These are phyloP conservation scores for Herpetotheres cachinnans DNA, from an alignment of 2,113 vertebrate species.

Conservation along the genomic window DNA sequence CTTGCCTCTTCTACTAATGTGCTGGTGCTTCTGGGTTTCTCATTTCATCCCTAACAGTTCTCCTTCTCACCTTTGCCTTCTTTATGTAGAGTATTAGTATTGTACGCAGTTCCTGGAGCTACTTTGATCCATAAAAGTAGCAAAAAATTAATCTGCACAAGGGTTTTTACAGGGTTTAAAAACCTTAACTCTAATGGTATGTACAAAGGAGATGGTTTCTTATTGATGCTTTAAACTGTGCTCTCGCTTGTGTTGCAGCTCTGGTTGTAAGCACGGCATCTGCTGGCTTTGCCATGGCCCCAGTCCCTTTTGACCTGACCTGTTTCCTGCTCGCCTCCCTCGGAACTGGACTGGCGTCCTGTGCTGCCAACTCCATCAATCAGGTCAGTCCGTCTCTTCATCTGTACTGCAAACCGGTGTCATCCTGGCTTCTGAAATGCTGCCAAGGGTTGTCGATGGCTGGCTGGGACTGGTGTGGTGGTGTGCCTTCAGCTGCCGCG, in stretches of 20 bases:
- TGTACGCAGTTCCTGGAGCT: not conserved
- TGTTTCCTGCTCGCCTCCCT: slow-evolving; percentile 83
- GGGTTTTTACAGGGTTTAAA: not conserved
- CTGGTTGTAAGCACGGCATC: slow-evolving; percentile 90
- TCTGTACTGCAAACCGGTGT: not conserved
- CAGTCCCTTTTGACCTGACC: slow-evolving; percentile 85
- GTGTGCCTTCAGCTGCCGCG: not conserved
- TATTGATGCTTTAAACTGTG: not conserved
- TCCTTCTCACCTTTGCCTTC: not conserved
- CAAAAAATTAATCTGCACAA: not conserved
- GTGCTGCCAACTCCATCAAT: slow-evolving; percentile 94
- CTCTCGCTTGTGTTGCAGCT: slow-evolving; percentile 74
- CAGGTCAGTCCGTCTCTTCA: slow-evolving; percentile 82
- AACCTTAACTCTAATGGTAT: not conserved
- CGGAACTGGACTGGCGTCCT: slow-evolving; percentile 91
- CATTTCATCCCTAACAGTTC: not conserved
- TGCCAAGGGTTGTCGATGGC: not conserved
- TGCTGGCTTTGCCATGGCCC: slow-evolving; percentile 91
- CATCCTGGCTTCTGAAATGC: not conserved
- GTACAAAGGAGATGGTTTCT: not conserved
- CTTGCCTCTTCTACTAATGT: not conserved
- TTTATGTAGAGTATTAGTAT: not conserved
- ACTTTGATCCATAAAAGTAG: not conserved
- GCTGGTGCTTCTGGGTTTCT: not conserved
- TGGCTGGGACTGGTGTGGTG: not conserved